A percentile compares a stretch with the other conserved stretches of the same genome.
phyloP scores from a whole-genome alignment of 2,113 vertebrate species.

The Carettochelys insculpta region DNA sequence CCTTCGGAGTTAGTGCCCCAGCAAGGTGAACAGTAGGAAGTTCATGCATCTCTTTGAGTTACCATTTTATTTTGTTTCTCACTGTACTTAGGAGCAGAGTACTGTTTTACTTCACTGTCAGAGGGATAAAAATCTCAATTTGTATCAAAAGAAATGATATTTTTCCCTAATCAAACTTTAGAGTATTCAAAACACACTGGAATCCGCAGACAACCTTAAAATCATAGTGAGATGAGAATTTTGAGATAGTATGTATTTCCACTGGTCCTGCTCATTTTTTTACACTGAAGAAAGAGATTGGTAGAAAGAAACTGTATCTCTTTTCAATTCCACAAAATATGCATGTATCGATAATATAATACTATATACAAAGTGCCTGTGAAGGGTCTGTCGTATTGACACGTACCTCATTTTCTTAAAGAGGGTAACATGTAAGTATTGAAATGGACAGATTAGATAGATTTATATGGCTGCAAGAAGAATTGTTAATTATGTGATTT shows the following conservation, averaged over 20 bases:
- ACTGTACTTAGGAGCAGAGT: fast-evolving
- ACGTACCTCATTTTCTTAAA: neutral
- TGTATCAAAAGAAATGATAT: neutral
- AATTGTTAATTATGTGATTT: constrained; percentile 1
- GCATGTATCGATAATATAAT: neutral
- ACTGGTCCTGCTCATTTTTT: neutral
- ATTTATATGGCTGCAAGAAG: constrained; percentile 4
- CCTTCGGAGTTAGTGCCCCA: neutral
- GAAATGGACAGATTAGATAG: neutral
- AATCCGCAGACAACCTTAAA: neutral
- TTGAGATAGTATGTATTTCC: neutral
- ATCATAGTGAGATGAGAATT: neutral
- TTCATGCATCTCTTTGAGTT: neutral
- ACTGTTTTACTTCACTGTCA: neutral
- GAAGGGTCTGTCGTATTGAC: neutral
- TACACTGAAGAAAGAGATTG: neutral
- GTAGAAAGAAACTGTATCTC: neutral
- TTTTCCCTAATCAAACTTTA: neutral
- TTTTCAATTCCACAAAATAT: constrained; percentile 22
- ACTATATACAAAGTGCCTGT: neutral
- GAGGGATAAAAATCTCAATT: neutral
- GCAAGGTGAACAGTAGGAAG: neutral
- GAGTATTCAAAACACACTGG: neutral
- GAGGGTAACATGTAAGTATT: neutral
- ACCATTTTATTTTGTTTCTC: fast-evolving